Conservation (phyloP, 2,888 invertebrate genomes). For the Achlya flavicornis region DNA sequence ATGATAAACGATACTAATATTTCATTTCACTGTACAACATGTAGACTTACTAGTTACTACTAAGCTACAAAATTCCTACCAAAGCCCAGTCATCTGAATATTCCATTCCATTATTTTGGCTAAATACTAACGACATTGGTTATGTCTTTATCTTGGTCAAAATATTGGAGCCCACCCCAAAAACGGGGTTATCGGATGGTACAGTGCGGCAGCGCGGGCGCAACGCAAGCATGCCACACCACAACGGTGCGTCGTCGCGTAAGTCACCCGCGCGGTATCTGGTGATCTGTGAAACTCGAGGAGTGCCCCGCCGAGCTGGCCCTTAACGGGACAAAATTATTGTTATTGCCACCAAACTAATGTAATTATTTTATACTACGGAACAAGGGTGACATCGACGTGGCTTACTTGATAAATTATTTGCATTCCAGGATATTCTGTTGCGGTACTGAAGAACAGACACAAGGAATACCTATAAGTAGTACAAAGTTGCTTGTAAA, state of each 20-base stretch:
- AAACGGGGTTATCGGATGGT: not conserved
- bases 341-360: conserved; percentile 80
- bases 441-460: not conserved
- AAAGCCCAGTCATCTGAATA: too few species aligned
- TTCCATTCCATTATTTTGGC: too few species aligned
- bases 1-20: not conserved
- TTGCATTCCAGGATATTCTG: not conserved
- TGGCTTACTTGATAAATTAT: conserved; percentile 15
- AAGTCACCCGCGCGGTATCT: conserved; percentile 66
- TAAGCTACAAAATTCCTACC: not conserved
- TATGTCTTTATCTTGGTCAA: not conserved
- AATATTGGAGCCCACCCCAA: not conserved
- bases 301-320: conserved; percentile 52
- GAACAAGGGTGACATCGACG: conserved; percentile 48
- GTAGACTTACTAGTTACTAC: too few species aligned
- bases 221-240: conserved; percentile 9
- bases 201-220: not conserved
- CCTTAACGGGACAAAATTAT: conserved; percentile 65
- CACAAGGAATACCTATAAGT: too few species aligned
- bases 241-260: conserved; percentile 44
- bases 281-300: conserved; percentile 77
- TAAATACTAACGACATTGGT: too few species aligned
- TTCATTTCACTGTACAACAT: not conserved
- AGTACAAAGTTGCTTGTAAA: too few species aligned
- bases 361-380: conserved; percentile 76